These are phyloP conservation scores for Taeniopygia guttata DNA, from an alignment of 2,797 vertebrate species.

Conservation along the genomic window DNA sequence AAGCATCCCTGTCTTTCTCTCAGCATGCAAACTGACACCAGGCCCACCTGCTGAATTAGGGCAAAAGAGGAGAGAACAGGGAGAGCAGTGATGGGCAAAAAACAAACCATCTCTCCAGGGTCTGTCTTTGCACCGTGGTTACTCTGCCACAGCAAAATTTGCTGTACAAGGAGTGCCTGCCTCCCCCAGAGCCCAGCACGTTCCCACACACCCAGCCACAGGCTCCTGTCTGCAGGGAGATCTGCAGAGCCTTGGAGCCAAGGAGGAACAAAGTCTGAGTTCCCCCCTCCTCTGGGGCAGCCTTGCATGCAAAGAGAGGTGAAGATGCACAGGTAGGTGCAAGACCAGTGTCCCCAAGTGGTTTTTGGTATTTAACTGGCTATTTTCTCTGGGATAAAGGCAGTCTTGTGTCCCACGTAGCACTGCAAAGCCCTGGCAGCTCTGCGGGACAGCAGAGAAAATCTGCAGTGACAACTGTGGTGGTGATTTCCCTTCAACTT, in stretches of 20 bases:
- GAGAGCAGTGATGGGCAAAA: rapidly evolving
- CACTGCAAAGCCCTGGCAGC: background rate
- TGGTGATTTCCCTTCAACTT: background rate
- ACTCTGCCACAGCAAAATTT: background rate
- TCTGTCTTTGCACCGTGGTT: rapidly evolving
- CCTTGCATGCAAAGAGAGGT: background rate
- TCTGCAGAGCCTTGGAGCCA: background rate
- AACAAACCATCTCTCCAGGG: background rate
- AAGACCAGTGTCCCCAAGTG: background rate
- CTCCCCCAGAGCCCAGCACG: rapidly evolving
- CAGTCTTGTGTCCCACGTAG: background rate
- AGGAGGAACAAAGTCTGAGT: background rate
- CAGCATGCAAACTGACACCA: background rate
- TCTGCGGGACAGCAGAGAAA: background rate
- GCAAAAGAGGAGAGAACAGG: background rate
- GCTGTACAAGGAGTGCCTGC: rapidly evolving
- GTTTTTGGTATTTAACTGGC: background rate
- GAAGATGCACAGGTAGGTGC: background rate
- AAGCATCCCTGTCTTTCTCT: too few species aligned
- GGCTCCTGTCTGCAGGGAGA: background rate
- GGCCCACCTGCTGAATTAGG: background rate
- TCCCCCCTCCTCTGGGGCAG: background rate
- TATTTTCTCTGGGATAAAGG: background rate
- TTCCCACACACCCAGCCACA: rapidly evolving
- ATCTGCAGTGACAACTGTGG: background rate